Conservation (phyloP, 2,113 vertebrate species). For the Pungitius pungitius region DNA sequence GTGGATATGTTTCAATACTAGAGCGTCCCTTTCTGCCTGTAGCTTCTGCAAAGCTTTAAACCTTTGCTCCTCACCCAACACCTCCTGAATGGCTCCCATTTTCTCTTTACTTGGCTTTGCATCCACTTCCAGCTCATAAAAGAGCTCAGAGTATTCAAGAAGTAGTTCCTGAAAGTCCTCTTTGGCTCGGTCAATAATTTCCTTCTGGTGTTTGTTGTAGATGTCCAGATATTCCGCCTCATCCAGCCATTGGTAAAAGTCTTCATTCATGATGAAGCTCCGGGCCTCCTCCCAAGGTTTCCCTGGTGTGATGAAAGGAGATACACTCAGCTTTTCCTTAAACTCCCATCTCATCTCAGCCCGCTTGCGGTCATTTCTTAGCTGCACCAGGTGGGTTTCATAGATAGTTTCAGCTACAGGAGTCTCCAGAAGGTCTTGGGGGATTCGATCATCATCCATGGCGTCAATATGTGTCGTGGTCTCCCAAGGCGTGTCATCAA, state of each 20-base stretch:
- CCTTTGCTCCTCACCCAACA: slow-evolving; percentile 91
- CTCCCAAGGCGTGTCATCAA: slow-evolving; percentile 97
- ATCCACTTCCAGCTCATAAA: slow-evolving; percentile 96
- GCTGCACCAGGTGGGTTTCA: slow-evolving; percentile 87
- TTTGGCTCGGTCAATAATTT: slow-evolving; percentile 94
- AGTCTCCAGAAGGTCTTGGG: slow-evolving; percentile 93
- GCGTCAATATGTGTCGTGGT: slow-evolving; percentile 88
- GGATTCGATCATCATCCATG: slow-evolving; percentile 88
- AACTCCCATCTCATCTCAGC: slow-evolving; percentile 90
- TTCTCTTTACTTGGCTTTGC: slow-evolving; percentile 99
- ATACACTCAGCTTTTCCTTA: slow-evolving; percentile 89
- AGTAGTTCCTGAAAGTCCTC: slow-evolving; percentile 98
- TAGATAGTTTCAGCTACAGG: slow-evolving; percentile 85
- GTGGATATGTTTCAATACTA: slow-evolving; percentile 98
- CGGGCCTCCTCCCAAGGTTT: slow-evolving; percentile 97
- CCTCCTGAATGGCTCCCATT: slow-evolving; percentile 97
- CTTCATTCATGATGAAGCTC: slow-evolving; percentile 97
- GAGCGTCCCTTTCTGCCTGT: slow-evolving; percentile 94
- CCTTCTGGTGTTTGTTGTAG: slow-evolving; percentile 94
- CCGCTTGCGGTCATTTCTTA: slow-evolving; percentile 88
- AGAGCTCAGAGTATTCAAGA: slow-evolving; percentile 95
- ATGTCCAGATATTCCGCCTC: slow-evolving; percentile 92
- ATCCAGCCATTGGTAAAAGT: slow-evolving; percentile 95
- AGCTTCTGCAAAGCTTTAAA: slow-evolving; percentile 96
- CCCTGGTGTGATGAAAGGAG: slow-evolving; percentile 92